A percentile compares a stretch with the other conserved stretches of the same genome.
phyloP scores from a whole-genome alignment of 2,797 vertebrate genomes.

The Sparus aurata region DNA sequence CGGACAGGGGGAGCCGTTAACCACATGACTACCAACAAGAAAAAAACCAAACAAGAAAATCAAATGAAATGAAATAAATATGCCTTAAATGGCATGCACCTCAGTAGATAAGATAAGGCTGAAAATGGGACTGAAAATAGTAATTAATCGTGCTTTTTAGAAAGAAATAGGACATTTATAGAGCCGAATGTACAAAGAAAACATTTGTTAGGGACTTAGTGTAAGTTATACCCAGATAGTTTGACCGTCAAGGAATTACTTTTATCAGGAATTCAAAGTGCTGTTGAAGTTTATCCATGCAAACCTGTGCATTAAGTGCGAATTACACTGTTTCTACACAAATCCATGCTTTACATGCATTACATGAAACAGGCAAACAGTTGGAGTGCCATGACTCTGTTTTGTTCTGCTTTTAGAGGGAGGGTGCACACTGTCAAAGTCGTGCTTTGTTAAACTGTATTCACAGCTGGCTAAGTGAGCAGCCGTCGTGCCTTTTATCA shows the following conservation, averaged over 20 bases:
- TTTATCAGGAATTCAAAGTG: constrained; percentile 74
- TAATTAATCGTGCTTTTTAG: background rate
- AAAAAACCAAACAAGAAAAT: constrained; percentile 44
- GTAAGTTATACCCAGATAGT: constrained; percentile 39
- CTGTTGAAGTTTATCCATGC: constrained; percentile 64
- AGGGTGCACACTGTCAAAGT: background rate
- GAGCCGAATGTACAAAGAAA: background rate
- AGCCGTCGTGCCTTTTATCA: constrained; percentile 33
- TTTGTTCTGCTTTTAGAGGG: background rate
- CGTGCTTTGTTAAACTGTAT: constrained; percentile 24
- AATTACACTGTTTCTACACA: constrained; percentile 59
- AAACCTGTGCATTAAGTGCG: constrained; percentile 74
- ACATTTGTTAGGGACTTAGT: constrained; percentile 24
- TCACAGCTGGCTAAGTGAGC: constrained; percentile 33
- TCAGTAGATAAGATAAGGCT: constrained; percentile 63
- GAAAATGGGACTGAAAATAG: constrained; percentile 31
- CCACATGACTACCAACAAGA: constrained; percentile 67
- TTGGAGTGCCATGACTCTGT: background rate
- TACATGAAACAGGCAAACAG: constrained; percentile 33
- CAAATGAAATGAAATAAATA: constrained; percentile 70
- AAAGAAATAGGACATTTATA: constrained; percentile 7
- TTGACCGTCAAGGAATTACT: constrained; percentile 42
- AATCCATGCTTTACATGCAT: constrained; percentile 60
- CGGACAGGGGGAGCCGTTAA: constrained; percentile 85
- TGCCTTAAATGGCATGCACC: constrained; percentile 84